phyloP scores from a whole-genome alignment of 1,140 invertebrate species.

The Chrysopa pallens region DNA sequence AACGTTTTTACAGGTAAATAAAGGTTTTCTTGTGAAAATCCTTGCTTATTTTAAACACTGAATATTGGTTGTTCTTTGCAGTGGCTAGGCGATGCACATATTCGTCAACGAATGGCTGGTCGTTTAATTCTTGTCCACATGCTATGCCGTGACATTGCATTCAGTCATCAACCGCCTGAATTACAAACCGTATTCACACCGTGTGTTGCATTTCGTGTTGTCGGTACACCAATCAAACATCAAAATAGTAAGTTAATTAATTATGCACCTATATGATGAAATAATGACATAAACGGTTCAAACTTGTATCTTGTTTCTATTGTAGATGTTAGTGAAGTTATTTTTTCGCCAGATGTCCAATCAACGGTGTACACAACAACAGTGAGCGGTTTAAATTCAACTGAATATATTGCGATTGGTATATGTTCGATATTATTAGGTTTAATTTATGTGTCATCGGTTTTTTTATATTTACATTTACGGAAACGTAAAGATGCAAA shows the following conservation, averaged over 20 bases:
- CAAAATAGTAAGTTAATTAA: slow-evolving; percentile 42
- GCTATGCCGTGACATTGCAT: slow-evolving; percentile 53
- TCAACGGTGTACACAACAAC: slow-evolving; percentile 24
- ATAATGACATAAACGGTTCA: slow-evolving; percentile 1
- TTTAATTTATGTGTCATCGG: slow-evolving; percentile 64
- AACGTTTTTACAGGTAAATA: slow-evolving; percentile 52
- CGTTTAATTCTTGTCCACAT: slow-evolving; percentile 58
- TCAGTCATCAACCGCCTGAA: slow-evolving; percentile 22
- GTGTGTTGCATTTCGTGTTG: slow-evolving; percentile 67
- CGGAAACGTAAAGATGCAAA: slow-evolving; percentile 18
- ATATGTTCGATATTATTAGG: slow-evolving; percentile 60
- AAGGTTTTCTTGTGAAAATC: too few species aligned
- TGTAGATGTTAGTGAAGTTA: slow-evolving; percentile 58
- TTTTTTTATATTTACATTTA: slow-evolving; percentile 61
- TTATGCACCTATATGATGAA: too few species aligned
- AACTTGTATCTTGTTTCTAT: slow-evolving; percentile 8
- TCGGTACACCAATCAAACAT: slow-evolving; percentile 50
- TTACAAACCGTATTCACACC: slow-evolving; percentile 49
- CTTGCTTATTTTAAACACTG: too few species aligned
- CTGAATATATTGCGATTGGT: slow-evolving; percentile 65
- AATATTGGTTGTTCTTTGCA: too few species aligned
- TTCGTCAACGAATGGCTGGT: slow-evolving; percentile 53
- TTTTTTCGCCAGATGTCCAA: slow-evolving; percentile 47
- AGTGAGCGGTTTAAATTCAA: slow-evolving; percentile 35
- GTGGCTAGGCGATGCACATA: slow-evolving; percentile 63